phyloP scores from a whole-genome alignment of 2,888 invertebrate species.

The Rotaria sp. region DNA sequence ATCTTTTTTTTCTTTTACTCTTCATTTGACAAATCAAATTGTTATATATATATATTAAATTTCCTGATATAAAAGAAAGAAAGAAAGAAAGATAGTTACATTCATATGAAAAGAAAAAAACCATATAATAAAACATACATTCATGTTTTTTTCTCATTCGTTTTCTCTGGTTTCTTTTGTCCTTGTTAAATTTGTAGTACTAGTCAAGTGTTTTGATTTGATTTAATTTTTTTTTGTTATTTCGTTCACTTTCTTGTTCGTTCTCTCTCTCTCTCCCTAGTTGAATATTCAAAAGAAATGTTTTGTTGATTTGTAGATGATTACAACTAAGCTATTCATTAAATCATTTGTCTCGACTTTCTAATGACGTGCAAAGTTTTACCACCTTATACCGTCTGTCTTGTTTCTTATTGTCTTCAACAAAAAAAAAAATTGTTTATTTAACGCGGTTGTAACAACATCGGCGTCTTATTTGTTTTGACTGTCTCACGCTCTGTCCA shows the following conservation, averaged over 20 bases:
- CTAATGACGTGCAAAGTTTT: constrained; percentile 2
- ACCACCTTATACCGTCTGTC: neutral
- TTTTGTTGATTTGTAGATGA: neutral
- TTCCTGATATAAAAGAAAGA: neutral
- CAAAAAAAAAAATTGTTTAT: neutral
- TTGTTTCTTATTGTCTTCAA: neutral
- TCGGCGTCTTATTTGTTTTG: neutral
- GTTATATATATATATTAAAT: neutral
- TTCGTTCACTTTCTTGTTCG: no score
- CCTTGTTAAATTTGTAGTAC: neutral
- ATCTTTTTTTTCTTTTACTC: neutral
- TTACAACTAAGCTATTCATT: neutral
- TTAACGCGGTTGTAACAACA: neutral
- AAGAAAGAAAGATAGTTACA: neutral
- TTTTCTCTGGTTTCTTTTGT: neutral
- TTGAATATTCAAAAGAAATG: no score
- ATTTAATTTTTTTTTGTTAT: no score
- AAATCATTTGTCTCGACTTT: neutral
- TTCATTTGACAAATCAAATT: neutral
- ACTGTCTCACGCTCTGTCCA: neutral
- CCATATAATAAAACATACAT: neutral
- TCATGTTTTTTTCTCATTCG: neutral
- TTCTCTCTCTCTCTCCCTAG: no score
- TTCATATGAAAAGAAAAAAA: neutral
- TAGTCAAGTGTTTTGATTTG: neutral